phyloP scores from a whole-genome alignment of 2,113 vertebrate genomes.

The Ptilorrhoa leucosticta region DNA sequence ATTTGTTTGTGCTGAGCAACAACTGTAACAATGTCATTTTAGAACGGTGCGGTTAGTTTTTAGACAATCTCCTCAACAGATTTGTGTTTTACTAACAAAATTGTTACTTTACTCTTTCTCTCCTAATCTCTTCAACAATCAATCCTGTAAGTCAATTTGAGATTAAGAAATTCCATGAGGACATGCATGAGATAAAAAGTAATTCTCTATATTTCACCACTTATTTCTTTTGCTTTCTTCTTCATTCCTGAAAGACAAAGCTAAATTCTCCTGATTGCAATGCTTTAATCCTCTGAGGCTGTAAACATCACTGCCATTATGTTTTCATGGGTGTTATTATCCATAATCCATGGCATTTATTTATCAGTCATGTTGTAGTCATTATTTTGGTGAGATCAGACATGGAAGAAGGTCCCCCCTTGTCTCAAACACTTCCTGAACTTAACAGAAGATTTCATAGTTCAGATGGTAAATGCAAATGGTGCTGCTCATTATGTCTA shows the following conservation, averaged over 20 bases:
- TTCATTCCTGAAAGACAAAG: neutral
- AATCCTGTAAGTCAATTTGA: accelerated
- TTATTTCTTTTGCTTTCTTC: neutral
- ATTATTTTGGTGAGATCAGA: neutral
- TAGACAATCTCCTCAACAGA: neutral
- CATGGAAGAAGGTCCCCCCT: neutral
- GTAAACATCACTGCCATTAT: neutral
- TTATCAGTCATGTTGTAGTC: neutral
- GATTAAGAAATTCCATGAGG: neutral
- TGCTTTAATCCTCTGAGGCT: neutral
- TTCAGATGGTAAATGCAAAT: neutral
- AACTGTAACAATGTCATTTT: neutral
- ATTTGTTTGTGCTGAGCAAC: neutral
- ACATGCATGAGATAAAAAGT: neutral
- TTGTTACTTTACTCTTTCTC: neutral
- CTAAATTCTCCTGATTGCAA: neutral
- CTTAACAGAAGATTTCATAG: neutral
- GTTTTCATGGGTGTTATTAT: neutral
- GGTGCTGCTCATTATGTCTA: neutral
- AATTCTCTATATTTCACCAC: neutral
- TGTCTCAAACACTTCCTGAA: neutral
- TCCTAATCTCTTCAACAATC: neutral
- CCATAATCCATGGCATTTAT: neutral
- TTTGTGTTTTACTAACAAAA: neutral
- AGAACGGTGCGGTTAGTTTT: neutral